A percentile compares a stretch with the other conserved stretches of the same genome.
phyloP scores from a whole-genome alignment of 1,140 invertebrate genomes.

The Ips typographus region DNA sequence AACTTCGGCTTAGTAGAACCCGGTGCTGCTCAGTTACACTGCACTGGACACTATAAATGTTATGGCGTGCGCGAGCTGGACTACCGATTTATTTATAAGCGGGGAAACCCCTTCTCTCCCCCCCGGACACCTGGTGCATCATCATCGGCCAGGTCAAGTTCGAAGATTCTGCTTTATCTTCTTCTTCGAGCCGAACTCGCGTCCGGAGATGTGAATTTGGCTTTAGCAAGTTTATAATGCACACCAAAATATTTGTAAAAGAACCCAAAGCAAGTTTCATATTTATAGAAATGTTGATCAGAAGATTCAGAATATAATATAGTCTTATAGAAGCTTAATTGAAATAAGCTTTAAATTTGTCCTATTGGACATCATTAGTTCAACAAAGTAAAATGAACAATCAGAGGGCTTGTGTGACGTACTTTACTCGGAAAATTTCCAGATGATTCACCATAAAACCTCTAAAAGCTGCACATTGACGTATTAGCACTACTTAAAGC shows the following conservation, averaged over 20 bases:
- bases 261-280: too few relatives aligned
- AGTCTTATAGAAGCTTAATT: too few relatives aligned
- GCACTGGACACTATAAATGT: conserved; percentile 39
- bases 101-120: conserved; percentile 28
- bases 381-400: too few relatives aligned
- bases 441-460: too few relatives aligned
- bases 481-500: conserved; percentile 2
- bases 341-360: too few relatives aligned
- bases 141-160: conserved; percentile 27
- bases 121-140: conserved; percentile 21
- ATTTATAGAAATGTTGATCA: too few relatives aligned
- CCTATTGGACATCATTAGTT: too few relatives aligned
- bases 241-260: too few relatives aligned
- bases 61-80: conserved; percentile 33
- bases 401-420: too few relatives aligned
- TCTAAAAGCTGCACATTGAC: background rate
- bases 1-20: conserved; percentile 22
- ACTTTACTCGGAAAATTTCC: too few relatives aligned
- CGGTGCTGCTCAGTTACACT: conserved; percentile 32
- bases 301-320: too few relatives aligned
- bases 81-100: conserved; percentile 33
- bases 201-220: background rate
- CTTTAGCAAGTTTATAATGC: too few relatives aligned
- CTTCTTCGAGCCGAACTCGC: background rate
- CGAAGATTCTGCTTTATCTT: conserved; percentile 10